Conservation (phyloP, 23 tunicate genomes). For the Trididemnum nubilum region DNA sequence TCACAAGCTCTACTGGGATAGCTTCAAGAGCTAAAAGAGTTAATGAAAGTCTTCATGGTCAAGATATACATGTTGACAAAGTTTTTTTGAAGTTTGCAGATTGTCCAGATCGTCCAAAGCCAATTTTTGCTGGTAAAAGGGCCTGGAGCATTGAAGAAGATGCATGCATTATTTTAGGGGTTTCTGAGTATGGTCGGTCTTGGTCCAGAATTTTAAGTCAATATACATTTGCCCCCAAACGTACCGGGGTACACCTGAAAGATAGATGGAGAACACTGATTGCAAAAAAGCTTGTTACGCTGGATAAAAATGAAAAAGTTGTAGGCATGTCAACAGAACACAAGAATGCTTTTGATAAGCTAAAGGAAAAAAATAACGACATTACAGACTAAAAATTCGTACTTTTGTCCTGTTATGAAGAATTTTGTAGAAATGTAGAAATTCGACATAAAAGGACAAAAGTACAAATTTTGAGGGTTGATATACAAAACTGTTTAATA, state of each 20-base stretch:
- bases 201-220: constrained; percentile 10
- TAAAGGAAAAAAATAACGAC: too few relatives aligned
- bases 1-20: not conserved
- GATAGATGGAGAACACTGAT: constrained; percentile 26
- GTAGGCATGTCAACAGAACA: not conserved
- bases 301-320: not conserved
- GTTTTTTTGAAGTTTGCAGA: not conserved
- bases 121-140: not conserved
- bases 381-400: too few relatives aligned
- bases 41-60: not conserved
- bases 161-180: constrained; percentile 14
- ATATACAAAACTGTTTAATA: too few relatives aligned
- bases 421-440: too few relatives aligned
- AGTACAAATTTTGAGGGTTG: too few relatives aligned
- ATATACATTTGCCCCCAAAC: not conserved
- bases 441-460: too few relatives aligned
- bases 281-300: not conserved
- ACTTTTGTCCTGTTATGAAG: too few relatives aligned
- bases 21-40: not conserved
- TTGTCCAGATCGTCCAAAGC: not conserved
- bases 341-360: not conserved
- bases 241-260: not conserved
- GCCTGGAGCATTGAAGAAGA: not conserved
- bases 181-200: not conserved
- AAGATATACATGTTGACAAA: not conserved